A percentile compares a stretch with the other conserved stretches of the same genome.
Evolutionary conservation across 1,140 invertebrate genomes (phyloP).

Genomic region (Neuroterus valhalla): DNA sequence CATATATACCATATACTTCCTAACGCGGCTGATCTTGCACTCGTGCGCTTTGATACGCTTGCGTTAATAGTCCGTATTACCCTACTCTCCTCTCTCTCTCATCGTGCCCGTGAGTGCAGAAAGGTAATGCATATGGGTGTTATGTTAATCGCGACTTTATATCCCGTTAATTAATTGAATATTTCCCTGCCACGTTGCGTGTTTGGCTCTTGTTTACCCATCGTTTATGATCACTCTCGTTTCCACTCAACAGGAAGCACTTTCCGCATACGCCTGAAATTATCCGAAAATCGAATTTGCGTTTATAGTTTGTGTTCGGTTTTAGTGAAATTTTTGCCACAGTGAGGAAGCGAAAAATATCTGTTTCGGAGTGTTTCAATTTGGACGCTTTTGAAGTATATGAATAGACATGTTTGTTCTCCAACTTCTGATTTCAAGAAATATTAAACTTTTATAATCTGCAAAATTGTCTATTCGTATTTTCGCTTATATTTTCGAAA

Average conservation of each 20-base stretch:
- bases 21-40: conserved; percentile 11
- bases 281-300: too few species aligned
- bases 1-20: background rate
- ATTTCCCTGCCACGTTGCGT: conserved; percentile 11
- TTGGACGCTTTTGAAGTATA: too few species aligned
- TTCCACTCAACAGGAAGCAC: background rate
- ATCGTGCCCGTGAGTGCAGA: background rate
- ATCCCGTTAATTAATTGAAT: conserved; percentile 24
- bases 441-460: background rate
- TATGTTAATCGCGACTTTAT: conserved; percentile 14
- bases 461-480: background rate
- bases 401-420: too few species aligned
- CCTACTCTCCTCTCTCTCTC: background rate
- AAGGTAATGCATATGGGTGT: background rate
- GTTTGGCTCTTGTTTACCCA: conserved; percentile 17
- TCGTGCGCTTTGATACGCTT: conserved; percentile 12
- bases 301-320: too few species aligned
- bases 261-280: too few species aligned
- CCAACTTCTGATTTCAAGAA: too few species aligned
- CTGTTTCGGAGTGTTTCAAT: too few species aligned
- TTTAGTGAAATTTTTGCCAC: too few species aligned
- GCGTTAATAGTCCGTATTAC: conserved; percentile 5
- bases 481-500: background rate
- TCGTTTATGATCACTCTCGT: conserved; percentile 4
- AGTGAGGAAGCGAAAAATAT: too few species aligned